These are phyloP conservation scores for Protonemura montana DNA, from an alignment of 2,888 invertebrate genomes.

Conservation along the genomic window DNA sequence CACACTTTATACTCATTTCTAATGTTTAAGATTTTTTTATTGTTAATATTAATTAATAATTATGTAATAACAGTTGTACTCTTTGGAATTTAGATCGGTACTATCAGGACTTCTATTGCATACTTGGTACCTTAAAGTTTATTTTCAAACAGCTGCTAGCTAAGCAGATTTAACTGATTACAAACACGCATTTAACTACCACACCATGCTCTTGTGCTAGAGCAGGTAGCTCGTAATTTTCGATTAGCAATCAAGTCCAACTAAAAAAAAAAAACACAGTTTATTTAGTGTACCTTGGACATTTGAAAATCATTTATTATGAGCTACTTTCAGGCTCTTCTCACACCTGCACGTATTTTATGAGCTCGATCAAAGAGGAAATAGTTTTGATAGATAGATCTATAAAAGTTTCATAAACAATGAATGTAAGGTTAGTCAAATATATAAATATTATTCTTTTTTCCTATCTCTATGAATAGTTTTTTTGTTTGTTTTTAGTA, in stretches of 20 bases:
- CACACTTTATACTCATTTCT: not conserved
- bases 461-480: constrained; percentile 17
- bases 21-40: not conserved
- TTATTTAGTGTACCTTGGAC: not conserved
- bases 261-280: not conserved
- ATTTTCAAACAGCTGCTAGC: not conserved
- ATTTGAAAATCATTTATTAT: not conserved
- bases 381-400: not conserved
- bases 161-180: not conserved
- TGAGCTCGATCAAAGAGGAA: not conserved
- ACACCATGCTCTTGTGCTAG: not conserved
- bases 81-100: not conserved
- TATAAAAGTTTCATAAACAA: not conserved
- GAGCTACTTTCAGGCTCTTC: not conserved
- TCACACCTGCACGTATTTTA: not conserved
- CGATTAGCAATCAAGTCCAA: not conserved
- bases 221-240: not conserved
- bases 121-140: not conserved
- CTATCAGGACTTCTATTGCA: not conserved
- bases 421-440: not conserved
- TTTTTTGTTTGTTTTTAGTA: not conserved
- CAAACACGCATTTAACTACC: not conserved
- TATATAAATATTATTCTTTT: constrained; percentile 25
- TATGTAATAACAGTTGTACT: not conserved
- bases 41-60: not conserved